Conservation (phyloP, 1,140 invertebrate genomes). For the Nasonia longicornis region DNA sequence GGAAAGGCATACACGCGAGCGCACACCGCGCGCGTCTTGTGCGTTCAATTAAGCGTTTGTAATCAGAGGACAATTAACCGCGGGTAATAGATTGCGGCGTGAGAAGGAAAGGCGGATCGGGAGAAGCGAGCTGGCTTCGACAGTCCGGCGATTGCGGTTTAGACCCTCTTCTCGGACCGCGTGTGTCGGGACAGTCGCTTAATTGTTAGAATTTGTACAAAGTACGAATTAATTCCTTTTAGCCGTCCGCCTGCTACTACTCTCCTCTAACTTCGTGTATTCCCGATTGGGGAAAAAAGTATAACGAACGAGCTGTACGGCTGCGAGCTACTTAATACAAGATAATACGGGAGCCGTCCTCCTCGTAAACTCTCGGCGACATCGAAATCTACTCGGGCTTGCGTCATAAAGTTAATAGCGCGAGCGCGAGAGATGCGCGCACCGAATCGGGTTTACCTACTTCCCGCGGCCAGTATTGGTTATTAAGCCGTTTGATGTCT, state of each 20-base stretch:
- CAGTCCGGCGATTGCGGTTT: constrained; percentile 53
- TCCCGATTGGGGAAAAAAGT: constrained; percentile 21
- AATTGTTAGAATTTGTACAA: constrained; percentile 44
- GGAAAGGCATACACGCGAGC: constrained; percentile 2
- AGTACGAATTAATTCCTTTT: constrained; percentile 45
- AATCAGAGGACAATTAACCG: constrained; percentile 41
- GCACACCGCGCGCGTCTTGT: not conserved
- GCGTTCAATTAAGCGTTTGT: constrained; percentile 32
- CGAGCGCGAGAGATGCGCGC: constrained; percentile 2
- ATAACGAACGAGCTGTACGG: not conserved
- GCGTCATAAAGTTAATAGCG: constrained; percentile 46
- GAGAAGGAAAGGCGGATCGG: constrained; percentile 44
- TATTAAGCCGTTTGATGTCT: constrained; percentile 17
- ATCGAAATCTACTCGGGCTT: constrained; percentile 46
- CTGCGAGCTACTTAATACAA: constrained; percentile 42
- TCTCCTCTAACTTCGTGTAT: not conserved
- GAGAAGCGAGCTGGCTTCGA: constrained; percentile 54
- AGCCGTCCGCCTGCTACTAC: not conserved
- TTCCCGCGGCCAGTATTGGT: constrained; percentile 15
- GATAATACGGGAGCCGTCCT: constrained; percentile 39
- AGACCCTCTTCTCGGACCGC: constrained; percentile 45
- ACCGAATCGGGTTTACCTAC: constrained; percentile 12
- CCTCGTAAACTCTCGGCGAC: constrained; percentile 45
- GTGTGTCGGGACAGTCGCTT: constrained; percentile 30
- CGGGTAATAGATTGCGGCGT: constrained; percentile 35